phyloP scores from a whole-genome alignment of 2,113 vertebrate species.

The Phyllostomus hastatus region DNA sequence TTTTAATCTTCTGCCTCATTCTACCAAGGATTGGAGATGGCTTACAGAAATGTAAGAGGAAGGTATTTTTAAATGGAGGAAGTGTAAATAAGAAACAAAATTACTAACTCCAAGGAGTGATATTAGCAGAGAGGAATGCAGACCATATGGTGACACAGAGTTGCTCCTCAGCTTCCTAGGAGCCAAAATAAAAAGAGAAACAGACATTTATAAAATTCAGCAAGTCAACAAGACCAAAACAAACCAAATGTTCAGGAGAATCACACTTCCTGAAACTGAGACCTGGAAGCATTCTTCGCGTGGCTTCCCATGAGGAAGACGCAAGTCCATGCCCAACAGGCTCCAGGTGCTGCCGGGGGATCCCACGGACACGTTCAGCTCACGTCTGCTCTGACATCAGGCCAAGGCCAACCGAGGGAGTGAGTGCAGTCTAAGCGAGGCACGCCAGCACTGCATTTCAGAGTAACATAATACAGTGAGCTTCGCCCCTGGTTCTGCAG shows the following conservation, averaged over 20 bases:
- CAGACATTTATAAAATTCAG: slow-evolving; percentile 28
- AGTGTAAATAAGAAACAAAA: not conserved
- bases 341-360: too few species aligned
- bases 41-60: not conserved
- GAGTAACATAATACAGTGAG: not conserved
- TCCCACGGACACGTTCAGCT: too few species aligned
- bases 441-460: not conserved
- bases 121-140: not conserved
- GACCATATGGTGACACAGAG: not conserved
- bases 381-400: not conserved
- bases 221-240: slow-evolving; percentile 44
- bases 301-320: not conserved
- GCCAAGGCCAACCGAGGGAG: not conserved
- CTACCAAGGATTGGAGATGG: not conserved
- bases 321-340: not conserved
- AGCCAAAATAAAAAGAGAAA: slow-evolving; percentile 23
- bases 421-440: not conserved
- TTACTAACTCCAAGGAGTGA: not conserved
- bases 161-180: not conserved
- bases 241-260: slow-evolving; percentile 41
- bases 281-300: not conserved
- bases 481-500: not conserved
- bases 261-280: not conserved
- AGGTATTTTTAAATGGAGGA: not conserved
- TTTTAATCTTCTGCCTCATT: slow-evolving; percentile 29